Evolutionary conservation across 2,888 invertebrate species (phyloP), one percentile per base, ranked within the genome.

Genomic region (Andrena praecox): DNA sequence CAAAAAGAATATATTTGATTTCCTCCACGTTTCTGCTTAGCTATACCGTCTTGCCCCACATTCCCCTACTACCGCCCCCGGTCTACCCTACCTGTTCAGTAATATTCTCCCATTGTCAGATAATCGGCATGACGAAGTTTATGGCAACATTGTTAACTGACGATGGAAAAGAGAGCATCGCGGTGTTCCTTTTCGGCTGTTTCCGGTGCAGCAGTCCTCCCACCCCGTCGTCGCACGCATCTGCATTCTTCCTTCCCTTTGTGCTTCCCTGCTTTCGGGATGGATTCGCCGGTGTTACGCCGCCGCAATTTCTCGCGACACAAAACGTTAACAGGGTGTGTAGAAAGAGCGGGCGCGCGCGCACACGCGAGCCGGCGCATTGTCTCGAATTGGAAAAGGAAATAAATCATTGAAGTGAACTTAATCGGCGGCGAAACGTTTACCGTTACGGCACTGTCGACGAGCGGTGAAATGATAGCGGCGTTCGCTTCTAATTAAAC

Each of bases 391-490:
- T 76, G 70, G 72, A 66, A 79, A 82, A 75, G 50, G 68, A 78
- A 85, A 68, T 84, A 80, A 84, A 87, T 85, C 70, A 79, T 84
- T 76, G 59, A 82, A 77, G 50, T 78, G 72, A 63, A 59, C 82
- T 88, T 82, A 80, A 84, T 59, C 77, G 77, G 56, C 67, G 74
- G 69, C 64, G 70, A 27, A 82, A 68, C 73, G 79, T 85, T 85
- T 74, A 82, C 75, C 48, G 63, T 59, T 27, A 20, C 33, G 64
- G 8, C 60, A 3, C 33, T 16, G 64, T 29, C 66, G 33, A 66
- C 75, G 42, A 56, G 69, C 72, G 56, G 33, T 8, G 56, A 59
- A 62, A 79, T 68, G 80, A 82, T 76, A 63, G 73, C 31, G 56
- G 20, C 24, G 75, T 77, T 77, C 69, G 64, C 67, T 71, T 74